Percentiles rank a stretch among this genome's conserved stretches.
These are phyloP conservation scores for Heteromurus nitidus DNA, from an alignment of 2,888 invertebrate genomes.

Conservation along the genomic window DNA sequence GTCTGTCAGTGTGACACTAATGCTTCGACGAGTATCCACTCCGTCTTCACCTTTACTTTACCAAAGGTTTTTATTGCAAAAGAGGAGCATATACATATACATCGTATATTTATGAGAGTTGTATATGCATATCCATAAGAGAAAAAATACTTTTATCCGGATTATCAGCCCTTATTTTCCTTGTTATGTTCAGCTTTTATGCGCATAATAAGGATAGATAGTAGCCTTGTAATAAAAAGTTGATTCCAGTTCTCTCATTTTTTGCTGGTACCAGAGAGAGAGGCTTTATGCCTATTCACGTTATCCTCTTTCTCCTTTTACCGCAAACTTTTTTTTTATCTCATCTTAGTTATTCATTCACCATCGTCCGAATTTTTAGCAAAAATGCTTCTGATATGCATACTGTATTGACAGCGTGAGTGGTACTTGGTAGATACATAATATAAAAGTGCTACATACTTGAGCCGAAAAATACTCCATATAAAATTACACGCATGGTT, in stretches of 20 bases:
- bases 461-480: background rate
- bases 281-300: slow-evolving; percentile 24
- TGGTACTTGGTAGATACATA: no score
- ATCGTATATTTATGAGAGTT: background rate
- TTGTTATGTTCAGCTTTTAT: slow-evolving; percentile 12
- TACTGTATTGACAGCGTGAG: no score
- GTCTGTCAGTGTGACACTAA: slow-evolving; percentile 74
- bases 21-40: slow-evolving; percentile 69
- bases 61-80: slow-evolving; percentile 45
- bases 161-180: slow-evolving; percentile 40
- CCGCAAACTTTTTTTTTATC: slow-evolving; percentile 28
- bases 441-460: background rate
- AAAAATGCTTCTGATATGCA: slow-evolving; percentile 14
- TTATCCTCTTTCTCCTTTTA: slow-evolving; percentile 35
- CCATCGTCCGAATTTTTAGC: slow-evolving; percentile 10
- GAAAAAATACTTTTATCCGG: slow-evolving; percentile 60
- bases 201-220: background rate
- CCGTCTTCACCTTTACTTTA: slow-evolving; percentile 66
- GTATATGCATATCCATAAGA: slow-evolving; percentile 5
- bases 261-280: slow-evolving; percentile 39
- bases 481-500: slow-evolving; percentile 38
- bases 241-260: slow-evolving; percentile 21
- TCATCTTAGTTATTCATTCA: slow-evolving; percentile 16
- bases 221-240: slow-evolving; percentile 7
- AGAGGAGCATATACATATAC: slow-evolving; percentile 20